phyloP scores from a whole-genome alignment of 1,140 invertebrate species.

The Drosophila sproati region DNA sequence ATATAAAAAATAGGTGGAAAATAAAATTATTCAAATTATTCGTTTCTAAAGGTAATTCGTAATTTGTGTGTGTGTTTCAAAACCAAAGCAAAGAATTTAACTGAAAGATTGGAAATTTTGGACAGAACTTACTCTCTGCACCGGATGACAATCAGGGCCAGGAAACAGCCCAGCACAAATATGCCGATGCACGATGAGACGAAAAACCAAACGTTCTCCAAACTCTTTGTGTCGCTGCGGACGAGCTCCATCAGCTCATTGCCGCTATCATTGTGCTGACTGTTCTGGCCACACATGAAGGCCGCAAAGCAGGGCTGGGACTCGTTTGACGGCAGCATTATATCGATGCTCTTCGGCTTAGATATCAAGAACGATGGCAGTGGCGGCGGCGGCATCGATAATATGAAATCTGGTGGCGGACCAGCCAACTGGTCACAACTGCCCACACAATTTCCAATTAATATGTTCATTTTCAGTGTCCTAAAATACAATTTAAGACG shows the following conservation, averaged over 20 bases:
- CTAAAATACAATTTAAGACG: slow-evolving; percentile 7
- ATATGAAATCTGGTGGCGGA: slow-evolving; percentile 92
- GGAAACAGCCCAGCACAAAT: slow-evolving; percentile 90
- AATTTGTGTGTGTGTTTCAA: no score
- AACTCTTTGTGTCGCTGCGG: slow-evolving; percentile 87
- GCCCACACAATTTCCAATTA: slow-evolving; percentile 82
- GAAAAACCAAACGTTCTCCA: slow-evolving; percentile 92
- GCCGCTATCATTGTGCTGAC: slow-evolving; percentile 85
- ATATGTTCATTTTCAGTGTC: slow-evolving; percentile 53
- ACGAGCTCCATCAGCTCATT: slow-evolving; percentile 91
- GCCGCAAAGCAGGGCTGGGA: slow-evolving; percentile 86
- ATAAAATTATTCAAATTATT: not conserved
- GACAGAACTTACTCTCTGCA: slow-evolving; percentile 90
- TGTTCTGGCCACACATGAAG: slow-evolving; percentile 85
- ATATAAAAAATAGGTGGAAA: no score
- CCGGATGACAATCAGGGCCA: slow-evolving; percentile 91
- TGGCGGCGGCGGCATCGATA: slow-evolving; percentile 92
- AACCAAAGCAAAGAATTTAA: no score
- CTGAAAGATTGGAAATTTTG: not conserved
- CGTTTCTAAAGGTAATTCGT: no score
- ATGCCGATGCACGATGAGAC: slow-evolving; percentile 92
- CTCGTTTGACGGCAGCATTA: slow-evolving; percentile 85
- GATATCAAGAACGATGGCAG: slow-evolving; percentile 89
- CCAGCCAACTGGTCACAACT: slow-evolving; percentile 89
- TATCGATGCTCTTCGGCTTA: slow-evolving; percentile 74